Conservation (phyloP, 1,140 invertebrate genomes). For the Armadillidium nasatum region DNA sequence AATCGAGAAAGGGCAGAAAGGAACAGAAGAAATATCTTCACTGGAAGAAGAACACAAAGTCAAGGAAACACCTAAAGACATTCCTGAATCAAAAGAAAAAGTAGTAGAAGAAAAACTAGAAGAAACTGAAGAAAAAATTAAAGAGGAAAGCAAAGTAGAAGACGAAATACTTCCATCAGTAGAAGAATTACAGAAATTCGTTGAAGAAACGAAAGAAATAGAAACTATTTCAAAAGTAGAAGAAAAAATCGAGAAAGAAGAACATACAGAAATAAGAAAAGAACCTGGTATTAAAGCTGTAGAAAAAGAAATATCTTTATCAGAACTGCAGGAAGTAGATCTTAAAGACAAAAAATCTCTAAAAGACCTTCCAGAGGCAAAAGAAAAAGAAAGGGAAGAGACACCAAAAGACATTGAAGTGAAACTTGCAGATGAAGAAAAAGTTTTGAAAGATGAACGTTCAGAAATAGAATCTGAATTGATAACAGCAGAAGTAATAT, state of each 20-base stretch:
- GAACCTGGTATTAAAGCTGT: too few relatives aligned
- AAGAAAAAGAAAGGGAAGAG: neutral
- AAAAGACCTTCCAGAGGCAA: too few relatives aligned
- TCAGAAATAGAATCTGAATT: too few relatives aligned
- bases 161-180: neutral
- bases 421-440: neutral
- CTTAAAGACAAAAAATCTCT: constrained; percentile 37
- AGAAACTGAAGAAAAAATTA: too few relatives aligned
- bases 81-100: neutral
- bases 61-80: too few relatives aligned
- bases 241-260: neutral
- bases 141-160: neutral
- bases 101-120: neutral
- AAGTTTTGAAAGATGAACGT: too few relatives aligned
- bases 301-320: neutral
- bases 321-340: constrained; percentile 29
- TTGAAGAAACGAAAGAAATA: neutral
- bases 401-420: neutral
- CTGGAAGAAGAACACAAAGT: neutral
- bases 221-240: neutral
- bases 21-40: neutral
- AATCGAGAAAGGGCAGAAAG: neutral
- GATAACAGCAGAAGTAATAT: too few relatives aligned
- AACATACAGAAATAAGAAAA: constrained; percentile 2
- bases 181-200: constrained; percentile 9